Evolutionary conservation across 2,797 vertebrate species (phyloP), one percentile per base, ranked within the genome.

Genomic region (Phoxinus dragarum): DNA sequence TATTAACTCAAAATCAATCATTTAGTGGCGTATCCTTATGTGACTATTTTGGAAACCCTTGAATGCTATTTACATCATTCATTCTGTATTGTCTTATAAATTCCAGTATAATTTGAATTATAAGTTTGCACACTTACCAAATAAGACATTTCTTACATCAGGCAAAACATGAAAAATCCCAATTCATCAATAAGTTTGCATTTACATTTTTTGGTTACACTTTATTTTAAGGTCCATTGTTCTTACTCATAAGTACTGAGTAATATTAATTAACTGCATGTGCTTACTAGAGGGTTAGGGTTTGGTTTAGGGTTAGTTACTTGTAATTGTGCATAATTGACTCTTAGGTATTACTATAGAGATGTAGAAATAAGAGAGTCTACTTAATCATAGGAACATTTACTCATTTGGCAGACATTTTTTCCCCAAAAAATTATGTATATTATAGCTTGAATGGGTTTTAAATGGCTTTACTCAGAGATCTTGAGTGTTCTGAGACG

Each of bases 1-100:
- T 77, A 68, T 84, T 76, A 52, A 66, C 23, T 17, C 36, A 54
- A 56, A 59, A 54, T 69, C 36, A 78, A 59, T 67, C 52, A 59
- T 69, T 69, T 11, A 68, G 44, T 31, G 11, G 16, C 1, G 1
- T 14, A 19, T 76, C 17, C 36, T 68, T 77, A 27, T 67, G 78
- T 67, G 76, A 12, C 38, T 80, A 42, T 56, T 84, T 67, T 21
- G 66, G 34, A 49, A 69, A 81, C 5, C 44, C 21, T 38, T 80
- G 21, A 17, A 68, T 54, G 21, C 47, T 54, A 17, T 49, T 68
- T 16, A 27, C 31, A 40, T 52, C 3, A 36, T 68, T 38, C 14
- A 54, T 40, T 54, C 79, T 52, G 44, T n/a, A 40, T 68, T 34
- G 40, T 31, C 54, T 61, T 11, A 11, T 23, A 40, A 5, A 42